phyloP scores from a whole-genome alignment of 2,888 invertebrate species.

The Bembecia ichneumoniformis region DNA sequence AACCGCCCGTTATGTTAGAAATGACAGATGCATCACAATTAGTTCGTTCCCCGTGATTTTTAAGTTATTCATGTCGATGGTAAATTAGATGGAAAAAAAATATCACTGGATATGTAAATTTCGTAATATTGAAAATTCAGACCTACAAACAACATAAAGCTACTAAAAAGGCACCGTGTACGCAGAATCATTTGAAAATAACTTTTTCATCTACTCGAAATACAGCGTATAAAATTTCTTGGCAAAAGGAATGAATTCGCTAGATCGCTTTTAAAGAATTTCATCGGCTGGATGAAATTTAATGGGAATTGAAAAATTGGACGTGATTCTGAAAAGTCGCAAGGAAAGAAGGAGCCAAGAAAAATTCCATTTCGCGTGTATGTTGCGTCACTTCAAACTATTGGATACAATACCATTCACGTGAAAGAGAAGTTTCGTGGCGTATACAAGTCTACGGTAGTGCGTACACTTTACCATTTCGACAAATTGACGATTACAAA shows the following conservation, averaged over 20 bases:
- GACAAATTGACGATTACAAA: slow-evolving; percentile 66
- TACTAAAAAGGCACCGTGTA: slow-evolving; percentile 60
- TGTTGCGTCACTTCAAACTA: neutral
- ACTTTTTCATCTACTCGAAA: neutral
- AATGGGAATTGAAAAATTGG: neutral
- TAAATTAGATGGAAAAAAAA: slow-evolving; percentile 28
- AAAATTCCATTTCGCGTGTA: neutral
- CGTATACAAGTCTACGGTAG: neutral
- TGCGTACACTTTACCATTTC: slow-evolving; percentile 62
- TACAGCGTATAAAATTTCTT: neutral
- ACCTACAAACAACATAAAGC: slow-evolving; percentile 70
- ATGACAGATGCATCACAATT: neutral
- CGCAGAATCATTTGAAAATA: slow-evolving; percentile 18
- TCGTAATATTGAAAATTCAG: slow-evolving; percentile 34
- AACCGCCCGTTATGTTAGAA: neutral
- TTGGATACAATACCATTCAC: neutral
- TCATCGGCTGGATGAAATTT: neutral
- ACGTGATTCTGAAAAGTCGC: neutral
- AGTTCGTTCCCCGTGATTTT: slow-evolving; percentile 3
- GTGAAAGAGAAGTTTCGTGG: neutral
- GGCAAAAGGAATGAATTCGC: neutral
- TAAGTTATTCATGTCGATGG: slow-evolving; percentile 35
- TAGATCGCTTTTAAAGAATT: neutral
- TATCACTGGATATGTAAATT: slow-evolving; percentile 36
- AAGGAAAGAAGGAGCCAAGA: neutral